phyloP scores from a whole-genome alignment of 2,113 vertebrate species.

The Cinclus mexicanus region DNA sequence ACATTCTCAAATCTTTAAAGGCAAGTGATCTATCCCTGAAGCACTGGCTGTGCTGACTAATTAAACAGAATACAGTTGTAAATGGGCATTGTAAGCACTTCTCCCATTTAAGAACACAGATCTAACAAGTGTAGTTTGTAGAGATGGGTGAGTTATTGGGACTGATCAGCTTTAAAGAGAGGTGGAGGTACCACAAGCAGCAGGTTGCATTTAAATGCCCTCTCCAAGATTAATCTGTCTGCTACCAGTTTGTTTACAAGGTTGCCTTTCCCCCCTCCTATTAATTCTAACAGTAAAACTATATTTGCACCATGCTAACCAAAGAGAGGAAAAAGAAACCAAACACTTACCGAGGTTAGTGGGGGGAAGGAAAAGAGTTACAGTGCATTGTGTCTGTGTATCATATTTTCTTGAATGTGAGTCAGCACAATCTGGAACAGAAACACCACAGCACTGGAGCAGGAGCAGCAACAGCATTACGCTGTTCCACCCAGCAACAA shows the following conservation, averaged over 20 bases:
- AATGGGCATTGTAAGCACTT: conserved; percentile 73
- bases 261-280: neutral
- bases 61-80: conserved; percentile 73
- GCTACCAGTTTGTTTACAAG: neutral
- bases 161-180: conserved; percentile 45
- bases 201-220: conserved; percentile 18
- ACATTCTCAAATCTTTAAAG: conserved; percentile 81
- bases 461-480: conserved; percentile 27
- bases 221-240: neutral
- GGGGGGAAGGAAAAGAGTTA: conserved; percentile 7
- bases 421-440: conserved; percentile 57
- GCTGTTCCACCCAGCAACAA: conserved; percentile 62
- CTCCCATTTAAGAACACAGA: conserved; percentile 62
- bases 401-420: conserved; percentile 48
- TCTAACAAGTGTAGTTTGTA: conserved; percentile 51
- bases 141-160: neutral
- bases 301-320: neutral
- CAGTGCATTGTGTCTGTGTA: neutral
- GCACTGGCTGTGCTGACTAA: conserved; percentile 71
- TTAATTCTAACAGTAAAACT: neutral
- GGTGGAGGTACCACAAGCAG: neutral
- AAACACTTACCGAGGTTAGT: neutral
- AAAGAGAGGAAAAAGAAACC: conserved; percentile 36
- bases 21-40: conserved; percentile 73
- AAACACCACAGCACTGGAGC: conserved; percentile 20